Percentiles rank a stretch among this genome's conserved stretches.
Evolutionary conservation across 2,797 vertebrate species (phyloP).

Genomic region (Onychomys torridus): DNA sequence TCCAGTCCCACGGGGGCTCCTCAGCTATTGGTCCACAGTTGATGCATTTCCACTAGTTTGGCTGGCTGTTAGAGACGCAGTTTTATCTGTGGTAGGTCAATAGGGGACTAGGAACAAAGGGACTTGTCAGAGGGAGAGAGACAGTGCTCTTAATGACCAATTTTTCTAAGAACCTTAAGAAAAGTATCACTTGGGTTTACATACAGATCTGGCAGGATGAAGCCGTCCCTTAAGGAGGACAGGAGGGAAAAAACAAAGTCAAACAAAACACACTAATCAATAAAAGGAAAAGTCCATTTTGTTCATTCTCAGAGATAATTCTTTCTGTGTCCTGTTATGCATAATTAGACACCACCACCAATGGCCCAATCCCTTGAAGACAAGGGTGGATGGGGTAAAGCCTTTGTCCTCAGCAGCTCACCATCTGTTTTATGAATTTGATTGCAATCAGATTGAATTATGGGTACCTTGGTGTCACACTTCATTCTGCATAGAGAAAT

Average conservation of each 20-base stretch:
- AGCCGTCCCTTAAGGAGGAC: neutral
- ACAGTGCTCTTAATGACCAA: neutral
- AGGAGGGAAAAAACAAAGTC: neutral
- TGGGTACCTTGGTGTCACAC: slow-evolving; percentile 9
- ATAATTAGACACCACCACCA: neutral
- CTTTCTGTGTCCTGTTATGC: neutral
- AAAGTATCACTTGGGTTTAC: neutral
- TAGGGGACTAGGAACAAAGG: neutral
- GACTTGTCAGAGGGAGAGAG: neutral
- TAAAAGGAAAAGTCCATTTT: neutral
- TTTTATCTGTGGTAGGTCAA: neutral
- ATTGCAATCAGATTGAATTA: slow-evolving; percentile 58
- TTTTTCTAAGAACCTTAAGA: neutral
- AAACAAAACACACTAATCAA: neutral
- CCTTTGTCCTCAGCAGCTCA: neutral
- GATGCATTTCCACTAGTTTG: too few relatives aligned
- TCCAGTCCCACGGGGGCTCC: too few relatives aligned
- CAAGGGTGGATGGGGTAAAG: neutral
- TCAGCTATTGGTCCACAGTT: too few relatives aligned
- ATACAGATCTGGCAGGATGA: neutral
- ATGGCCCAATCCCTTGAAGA: neutral
- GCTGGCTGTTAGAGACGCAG: neutral
- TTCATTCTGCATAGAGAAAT: slow-evolving; percentile 27
- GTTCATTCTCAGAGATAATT: neutral
- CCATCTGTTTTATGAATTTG: slow-evolving; percentile 31